phyloP scores from a whole-genome alignment of 2,888 invertebrate species.

The Molorchus minor region DNA sequence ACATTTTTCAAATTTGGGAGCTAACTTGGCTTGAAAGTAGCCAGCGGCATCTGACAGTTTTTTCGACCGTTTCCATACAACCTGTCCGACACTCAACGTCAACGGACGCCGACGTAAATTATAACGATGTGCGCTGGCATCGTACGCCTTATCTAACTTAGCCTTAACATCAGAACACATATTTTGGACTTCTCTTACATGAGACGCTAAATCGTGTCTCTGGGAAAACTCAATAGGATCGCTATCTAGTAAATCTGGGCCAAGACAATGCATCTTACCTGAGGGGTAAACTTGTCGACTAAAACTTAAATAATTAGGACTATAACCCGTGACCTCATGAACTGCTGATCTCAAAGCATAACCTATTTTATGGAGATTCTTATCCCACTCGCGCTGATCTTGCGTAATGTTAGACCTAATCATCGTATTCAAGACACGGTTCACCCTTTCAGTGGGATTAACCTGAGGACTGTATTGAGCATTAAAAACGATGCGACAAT shows the following conservation, averaged over 20 bases:
- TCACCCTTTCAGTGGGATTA: constrained; percentile 53
- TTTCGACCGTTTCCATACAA: constrained; percentile 9
- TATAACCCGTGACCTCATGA: constrained; percentile 44
- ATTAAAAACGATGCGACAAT: constrained; percentile 27
- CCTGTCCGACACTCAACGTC: not conserved
- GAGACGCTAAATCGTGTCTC: not conserved
- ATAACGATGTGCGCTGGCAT: not conserved
- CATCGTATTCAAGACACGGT: constrained; percentile 46
- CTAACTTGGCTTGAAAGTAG: constrained; percentile 1
- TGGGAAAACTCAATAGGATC: not conserved
- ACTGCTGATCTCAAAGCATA: constrained; percentile 42
- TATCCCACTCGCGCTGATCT: constrained; percentile 39
- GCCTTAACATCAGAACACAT: constrained; percentile 1
- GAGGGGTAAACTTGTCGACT: constrained; percentile 29
- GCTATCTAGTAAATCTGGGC: not conserved
- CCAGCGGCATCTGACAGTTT: constrained; percentile 7
- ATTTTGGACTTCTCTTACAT: constrained; percentile 12
- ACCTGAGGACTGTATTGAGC: constrained; percentile 48
- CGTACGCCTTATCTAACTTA: constrained; percentile 6
- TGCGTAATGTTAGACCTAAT: constrained; percentile 24
- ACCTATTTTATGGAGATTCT: constrained; percentile 40
- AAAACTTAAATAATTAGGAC: constrained; percentile 40
- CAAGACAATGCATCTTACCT: constrained; percentile 8
- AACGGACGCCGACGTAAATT: constrained; percentile 15
- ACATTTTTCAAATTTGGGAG: constrained; percentile 5